A percentile compares a stretch with the other conserved stretches of the same genome.
phyloP scores from a whole-genome alignment of 2,113 vertebrate genomes.

The Hymenochirus boettgeri region DNA sequence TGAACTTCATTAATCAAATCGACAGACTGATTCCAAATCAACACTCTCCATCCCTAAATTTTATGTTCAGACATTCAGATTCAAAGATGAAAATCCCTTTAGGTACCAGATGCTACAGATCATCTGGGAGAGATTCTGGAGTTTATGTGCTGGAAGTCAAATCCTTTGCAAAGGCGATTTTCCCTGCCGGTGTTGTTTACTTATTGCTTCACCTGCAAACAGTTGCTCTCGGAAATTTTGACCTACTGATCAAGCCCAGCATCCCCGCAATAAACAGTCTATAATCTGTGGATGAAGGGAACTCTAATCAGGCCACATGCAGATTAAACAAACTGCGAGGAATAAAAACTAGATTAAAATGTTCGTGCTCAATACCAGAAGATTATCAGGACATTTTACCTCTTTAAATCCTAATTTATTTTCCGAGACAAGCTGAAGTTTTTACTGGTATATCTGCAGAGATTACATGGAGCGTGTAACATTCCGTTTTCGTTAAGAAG shows the following conservation, averaged over 20 bases:
- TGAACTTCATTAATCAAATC: constrained; percentile 66
- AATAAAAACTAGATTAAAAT: constrained; percentile 82
- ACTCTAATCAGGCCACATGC: constrained; percentile 91
- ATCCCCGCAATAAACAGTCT: constrained; percentile 76
- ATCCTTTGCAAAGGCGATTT: constrained; percentile 74
- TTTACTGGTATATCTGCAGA: constrained; percentile 62
- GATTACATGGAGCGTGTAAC: constrained; percentile 63
- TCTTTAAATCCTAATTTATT: constrained; percentile 87
- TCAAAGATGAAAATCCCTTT: constrained; percentile 85
- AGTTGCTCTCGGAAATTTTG: constrained; percentile 69
- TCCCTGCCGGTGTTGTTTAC: constrained; percentile 61
- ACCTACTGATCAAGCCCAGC: constrained; percentile 67
- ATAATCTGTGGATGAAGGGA: constrained; percentile 83
- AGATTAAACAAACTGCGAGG: constrained; percentile 90
- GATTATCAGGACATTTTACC: constrained; percentile 78
- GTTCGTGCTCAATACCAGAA: constrained; percentile 68
- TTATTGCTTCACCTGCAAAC: constrained; percentile 82
- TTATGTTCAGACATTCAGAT: constrained; percentile 69
- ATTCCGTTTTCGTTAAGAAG: constrained; percentile 68
- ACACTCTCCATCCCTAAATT: constrained; percentile 64
- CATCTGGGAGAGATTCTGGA: constrained; percentile 68
- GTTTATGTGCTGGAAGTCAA: constrained; percentile 74
- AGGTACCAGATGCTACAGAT: constrained; percentile 83
- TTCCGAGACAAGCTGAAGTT: constrained; percentile 71
- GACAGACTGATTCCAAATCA: constrained; percentile 58